Evolutionary conservation across 2,888 invertebrate genomes (phyloP), one percentile per base, ranked within the genome.

Genomic region (Altica lythri): DNA sequence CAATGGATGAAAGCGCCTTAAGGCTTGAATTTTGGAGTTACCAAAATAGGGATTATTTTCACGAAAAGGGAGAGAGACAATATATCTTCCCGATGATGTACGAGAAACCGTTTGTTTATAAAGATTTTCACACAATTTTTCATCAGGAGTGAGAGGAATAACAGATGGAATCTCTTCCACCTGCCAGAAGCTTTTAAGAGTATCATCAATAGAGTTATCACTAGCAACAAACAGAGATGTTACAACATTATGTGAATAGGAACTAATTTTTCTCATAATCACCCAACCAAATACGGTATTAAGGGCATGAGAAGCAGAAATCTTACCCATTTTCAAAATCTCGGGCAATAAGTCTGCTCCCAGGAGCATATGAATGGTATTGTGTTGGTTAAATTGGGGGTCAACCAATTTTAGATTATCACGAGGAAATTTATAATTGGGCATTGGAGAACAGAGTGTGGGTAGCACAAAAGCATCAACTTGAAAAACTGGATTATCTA

Each of bases 61-160:
- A 12, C 42, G 22, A 30, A 56, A 56, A n/a, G 55, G 55, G 22
- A 53, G 17, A 12, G 45, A 30, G 9, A 58, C 53, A n/a, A 40
- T 18, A 46, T 30, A 59, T 16, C 47, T 25, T 29, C 50, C 59
- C 22, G 34, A n/a, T 12, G 14, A 12, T n/a, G 32, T 51, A 22
- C 48, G 29, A 19, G 4, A 19, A 14, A 13, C 25, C 9, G 35
- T 52, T 4, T 52, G 12, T 9, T 14, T 10, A 40, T 43, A 58
- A 27, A 44, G 12, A 22, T 52, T 27, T 49, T 55, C 55, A 45
- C 49, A 45, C n/a, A 42, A 18, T 16, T 19, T 13, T 22, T 59
- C 55, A 13, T 49, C 59, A n/a, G n/a, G n/a, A n/a, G n/a, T 18
- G 34, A 30, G 38, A 40, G 43, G n/a, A 34, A 8, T 2, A 18